Percentiles rank a stretch among this genome's conserved stretches.
phyloP scores from a whole-genome alignment of 2,113 vertebrate species.

The Etheostoma spectabile region DNA sequence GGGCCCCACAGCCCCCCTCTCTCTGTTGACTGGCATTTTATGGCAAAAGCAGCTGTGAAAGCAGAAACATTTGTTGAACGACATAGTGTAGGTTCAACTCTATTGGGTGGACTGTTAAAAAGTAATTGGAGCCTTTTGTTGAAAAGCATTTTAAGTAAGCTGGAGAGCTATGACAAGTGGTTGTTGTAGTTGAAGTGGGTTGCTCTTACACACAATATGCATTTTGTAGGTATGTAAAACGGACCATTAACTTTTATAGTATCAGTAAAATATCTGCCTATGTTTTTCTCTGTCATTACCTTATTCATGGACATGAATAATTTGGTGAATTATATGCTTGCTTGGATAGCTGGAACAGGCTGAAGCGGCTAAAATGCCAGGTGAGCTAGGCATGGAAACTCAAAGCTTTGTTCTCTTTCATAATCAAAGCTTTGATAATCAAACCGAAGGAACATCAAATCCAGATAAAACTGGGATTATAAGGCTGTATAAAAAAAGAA shows the following conservation, averaged over 20 bases:
- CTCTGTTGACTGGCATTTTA: conserved; percentile 3
- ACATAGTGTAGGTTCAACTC: background rate
- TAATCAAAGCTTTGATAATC: conserved; percentile 45
- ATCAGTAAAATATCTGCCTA: background rate
- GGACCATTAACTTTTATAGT: background rate
- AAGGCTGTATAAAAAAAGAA: conserved; percentile 13
- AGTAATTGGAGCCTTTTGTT: background rate
- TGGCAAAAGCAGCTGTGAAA: conserved; percentile 10
- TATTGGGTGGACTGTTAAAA: background rate
- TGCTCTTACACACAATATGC: background rate
- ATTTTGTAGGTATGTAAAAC: conserved; percentile 22
- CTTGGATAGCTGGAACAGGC: background rate
- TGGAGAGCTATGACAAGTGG: background rate
- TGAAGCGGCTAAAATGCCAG: conserved; percentile 8
- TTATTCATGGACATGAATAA: background rate
- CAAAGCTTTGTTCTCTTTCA: conserved; percentile 8
- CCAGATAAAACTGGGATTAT: conserved; percentile 22
- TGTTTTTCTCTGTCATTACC: conserved; percentile 10
- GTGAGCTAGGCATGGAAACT: background rate
- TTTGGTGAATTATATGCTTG: conserved; percentile 17
- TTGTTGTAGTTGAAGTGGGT: background rate
- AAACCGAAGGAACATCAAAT: conserved; percentile 37
- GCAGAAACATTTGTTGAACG: conserved; percentile 8
- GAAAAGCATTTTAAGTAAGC: background rate
- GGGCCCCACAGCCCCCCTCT: background rate